Conservation (phyloP, 2,797 vertebrate species). For the Cetoscarus ocellatus region DNA sequence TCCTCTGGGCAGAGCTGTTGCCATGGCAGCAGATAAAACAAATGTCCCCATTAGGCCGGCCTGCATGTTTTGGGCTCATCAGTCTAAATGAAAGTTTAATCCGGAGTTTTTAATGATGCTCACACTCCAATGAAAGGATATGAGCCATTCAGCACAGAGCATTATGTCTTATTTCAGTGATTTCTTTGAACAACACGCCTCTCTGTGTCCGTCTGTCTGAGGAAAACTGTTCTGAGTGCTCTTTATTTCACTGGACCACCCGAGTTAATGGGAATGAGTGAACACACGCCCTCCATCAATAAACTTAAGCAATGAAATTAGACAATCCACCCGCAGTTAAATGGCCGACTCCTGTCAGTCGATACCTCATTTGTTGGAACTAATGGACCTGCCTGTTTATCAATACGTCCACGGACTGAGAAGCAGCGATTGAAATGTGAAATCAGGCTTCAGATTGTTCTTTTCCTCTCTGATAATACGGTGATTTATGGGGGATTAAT, state of each 20-base stretch:
- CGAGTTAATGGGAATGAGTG: conserved; percentile 49
- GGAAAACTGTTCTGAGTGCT: conserved; percentile 37
- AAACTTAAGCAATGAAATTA: conserved; percentile 51
- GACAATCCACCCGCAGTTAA: conserved; percentile 24
- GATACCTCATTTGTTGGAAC: conserved; percentile 47
- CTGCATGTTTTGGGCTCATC: conserved; percentile 5
- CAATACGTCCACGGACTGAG: conserved; percentile 5
- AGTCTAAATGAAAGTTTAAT: conserved; percentile 32
- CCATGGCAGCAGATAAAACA: no score
- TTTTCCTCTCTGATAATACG: conserved; percentile 8
- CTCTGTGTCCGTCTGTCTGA: conserved; percentile 23
- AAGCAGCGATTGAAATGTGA: conserved; percentile 9
- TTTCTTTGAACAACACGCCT: conserved; percentile 44
- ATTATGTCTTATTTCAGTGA: conserved; percentile 52
- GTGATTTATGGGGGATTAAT: conserved; percentile 2
- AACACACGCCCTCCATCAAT: conserved; percentile 37
- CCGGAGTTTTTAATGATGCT: conserved; percentile 58
- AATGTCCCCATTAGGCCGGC: not conserved
- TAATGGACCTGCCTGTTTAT: conserved; percentile 35
- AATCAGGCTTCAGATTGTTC: conserved; percentile 1
- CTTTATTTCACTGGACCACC: conserved; percentile 31
- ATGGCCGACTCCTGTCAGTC: conserved; percentile 36
- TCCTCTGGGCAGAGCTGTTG: no score
- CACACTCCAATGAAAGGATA: conserved; percentile 39
- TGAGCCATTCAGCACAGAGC: conserved; percentile 42